phyloP scores from a whole-genome alignment of 1,140 invertebrate genomes.

The Halesus radiatus region DNA sequence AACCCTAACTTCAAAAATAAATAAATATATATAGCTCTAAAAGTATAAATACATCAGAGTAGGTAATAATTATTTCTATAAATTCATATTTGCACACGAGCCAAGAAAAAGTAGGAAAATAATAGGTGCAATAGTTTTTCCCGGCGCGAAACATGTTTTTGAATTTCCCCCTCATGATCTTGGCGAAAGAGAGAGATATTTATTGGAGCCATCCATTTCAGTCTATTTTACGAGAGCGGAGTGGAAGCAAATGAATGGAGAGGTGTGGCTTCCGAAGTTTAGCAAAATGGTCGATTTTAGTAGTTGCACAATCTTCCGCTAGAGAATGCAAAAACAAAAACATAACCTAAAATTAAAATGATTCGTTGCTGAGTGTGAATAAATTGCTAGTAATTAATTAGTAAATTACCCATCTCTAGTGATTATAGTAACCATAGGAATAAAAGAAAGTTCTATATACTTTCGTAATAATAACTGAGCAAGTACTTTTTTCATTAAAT shows the following conservation, averaged over 20 bases:
- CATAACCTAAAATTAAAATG: constrained; percentile 48
- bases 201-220: neutral
- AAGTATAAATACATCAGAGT: no score
- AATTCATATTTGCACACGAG: no score
- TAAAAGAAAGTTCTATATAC: no score
- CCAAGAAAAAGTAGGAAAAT: no score
- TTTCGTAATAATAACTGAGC: neutral
- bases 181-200: neutral
- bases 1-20: no score
- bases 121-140: no score
- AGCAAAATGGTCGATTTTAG: constrained; percentile 48
- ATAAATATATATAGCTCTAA: no score
- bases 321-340: constrained; percentile 47
- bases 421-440: neutral
- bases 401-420: neutral
- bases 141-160: no score
- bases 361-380: neutral
- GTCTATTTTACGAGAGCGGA: constrained; percentile 16
- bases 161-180: neutral
- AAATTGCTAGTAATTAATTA: neutral
- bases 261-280: constrained; percentile 47
- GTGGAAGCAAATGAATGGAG: constrained; percentile 41
- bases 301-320: constrained; percentile 44
- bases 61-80: no score
- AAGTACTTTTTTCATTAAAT: neutral